Evolutionary conservation across 2,888 invertebrate species (phyloP).

Genomic region (Carcina quercana): DNA sequence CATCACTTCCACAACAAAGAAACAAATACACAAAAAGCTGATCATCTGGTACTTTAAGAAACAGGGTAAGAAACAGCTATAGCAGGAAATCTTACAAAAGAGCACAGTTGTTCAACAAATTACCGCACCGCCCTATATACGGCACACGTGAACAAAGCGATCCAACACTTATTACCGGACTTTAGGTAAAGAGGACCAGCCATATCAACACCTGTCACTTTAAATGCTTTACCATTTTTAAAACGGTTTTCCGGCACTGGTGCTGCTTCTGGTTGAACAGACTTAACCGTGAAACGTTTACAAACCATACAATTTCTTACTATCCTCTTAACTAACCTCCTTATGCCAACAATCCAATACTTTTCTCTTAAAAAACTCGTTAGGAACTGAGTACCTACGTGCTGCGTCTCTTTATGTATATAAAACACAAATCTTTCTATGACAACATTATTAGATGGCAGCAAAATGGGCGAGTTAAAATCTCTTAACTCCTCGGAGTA

Average conservation of each 20-base stretch:
- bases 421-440: background rate
- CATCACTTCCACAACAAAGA: too few species aligned
- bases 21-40: too few species aligned
- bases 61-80: too few species aligned
- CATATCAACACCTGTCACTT: slow-evolving; percentile 3
- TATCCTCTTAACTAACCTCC: background rate
- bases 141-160: slow-evolving; percentile 3
- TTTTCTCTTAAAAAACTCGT: background rate
- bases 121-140: slow-evolving; percentile 1
- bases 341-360: background rate
- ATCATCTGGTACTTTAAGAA: too few species aligned
- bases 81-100: too few species aligned
- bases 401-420: background rate
- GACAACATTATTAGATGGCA: background rate
- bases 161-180: slow-evolving; percentile 4
- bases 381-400: background rate
- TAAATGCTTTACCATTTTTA: background rate
- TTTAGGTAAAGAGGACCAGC: background rate
- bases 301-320: slow-evolving; percentile 1
- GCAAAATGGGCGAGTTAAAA: background rate
- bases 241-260: background rate
- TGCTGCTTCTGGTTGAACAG: background rate
- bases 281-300: background rate
- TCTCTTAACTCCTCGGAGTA: background rate
- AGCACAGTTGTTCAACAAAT: too few species aligned